Evolutionary conservation across 2,797 vertebrate genomes (phyloP).

Genomic region (Parauchenoglanis ngamensis): DNA sequence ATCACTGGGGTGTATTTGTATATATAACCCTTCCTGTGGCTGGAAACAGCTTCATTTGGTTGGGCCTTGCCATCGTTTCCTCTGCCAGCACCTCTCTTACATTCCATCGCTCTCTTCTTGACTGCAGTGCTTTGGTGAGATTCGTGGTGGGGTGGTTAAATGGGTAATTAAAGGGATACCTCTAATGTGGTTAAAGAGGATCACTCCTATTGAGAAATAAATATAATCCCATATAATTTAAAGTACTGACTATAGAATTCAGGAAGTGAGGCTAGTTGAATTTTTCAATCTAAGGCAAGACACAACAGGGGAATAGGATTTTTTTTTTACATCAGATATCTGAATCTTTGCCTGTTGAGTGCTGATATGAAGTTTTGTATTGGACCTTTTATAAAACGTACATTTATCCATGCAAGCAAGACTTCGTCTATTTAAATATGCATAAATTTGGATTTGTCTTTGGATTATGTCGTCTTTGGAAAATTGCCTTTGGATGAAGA

Average conservation of each 20-base stretch:
- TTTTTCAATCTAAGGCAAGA: background rate
- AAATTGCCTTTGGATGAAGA: background rate
- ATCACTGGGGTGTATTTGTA: constrained; percentile 69
- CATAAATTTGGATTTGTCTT: background rate
- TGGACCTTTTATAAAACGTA: background rate
- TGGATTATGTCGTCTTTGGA: background rate
- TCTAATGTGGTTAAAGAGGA: background rate
- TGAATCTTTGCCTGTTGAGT: background rate
- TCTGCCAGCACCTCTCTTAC: constrained; percentile 64
- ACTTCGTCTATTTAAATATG: background rate
- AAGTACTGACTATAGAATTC: background rate
- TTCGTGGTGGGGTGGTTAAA: background rate
- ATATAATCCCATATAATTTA: background rate
- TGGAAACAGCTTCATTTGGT: constrained; percentile 63
- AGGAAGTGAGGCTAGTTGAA: background rate
- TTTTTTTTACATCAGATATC: background rate
- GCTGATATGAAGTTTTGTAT: background rate
- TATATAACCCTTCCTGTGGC: constrained; percentile 70
- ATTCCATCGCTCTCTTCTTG: constrained; percentile 60
- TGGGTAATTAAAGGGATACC: constrained; percentile 16
- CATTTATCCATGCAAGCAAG: background rate
- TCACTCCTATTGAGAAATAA: background rate
- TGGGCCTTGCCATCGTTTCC: constrained; percentile 61
- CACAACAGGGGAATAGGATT: too few species aligned
- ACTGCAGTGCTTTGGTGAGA: constrained; percentile 59